Evolutionary conservation across 2,797 vertebrate species (phyloP).

Genomic region (Pseudochromis fuscus): DNA sequence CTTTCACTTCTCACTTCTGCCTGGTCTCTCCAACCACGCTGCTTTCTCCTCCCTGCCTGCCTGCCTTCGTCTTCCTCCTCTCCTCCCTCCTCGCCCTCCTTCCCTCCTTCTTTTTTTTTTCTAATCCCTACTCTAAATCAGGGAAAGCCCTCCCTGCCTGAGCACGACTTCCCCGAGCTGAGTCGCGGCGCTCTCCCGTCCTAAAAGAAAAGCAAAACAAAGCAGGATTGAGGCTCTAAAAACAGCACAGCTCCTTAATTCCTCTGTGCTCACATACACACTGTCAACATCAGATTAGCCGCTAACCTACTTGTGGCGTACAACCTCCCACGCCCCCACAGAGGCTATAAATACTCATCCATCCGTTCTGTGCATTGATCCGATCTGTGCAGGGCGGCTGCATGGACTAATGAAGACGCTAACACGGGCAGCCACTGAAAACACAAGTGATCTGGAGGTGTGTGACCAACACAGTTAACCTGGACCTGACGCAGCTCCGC

Average conservation of each 20-base stretch:
- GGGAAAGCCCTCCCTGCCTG: conserved; percentile 81
- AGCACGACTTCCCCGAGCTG: conserved; percentile 57
- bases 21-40: conserved; percentile 61
- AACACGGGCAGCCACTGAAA: conserved; percentile 15
- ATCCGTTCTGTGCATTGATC: conserved; percentile 67
- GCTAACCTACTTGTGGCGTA: conserved; percentile 77
- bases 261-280: conserved; percentile 44
- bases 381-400: conserved; percentile 40
- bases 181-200: conserved; percentile 17
- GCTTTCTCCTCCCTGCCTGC: conserved; percentile 58
- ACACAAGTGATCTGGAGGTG: conserved; percentile 6
- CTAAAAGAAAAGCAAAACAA: conserved; percentile 61
- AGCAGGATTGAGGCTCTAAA: conserved; percentile 65
- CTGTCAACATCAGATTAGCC: conserved; percentile 81
- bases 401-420: conserved; percentile 40
- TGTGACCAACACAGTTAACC: conserved; percentile 16
- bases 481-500: conserved; percentile 13
- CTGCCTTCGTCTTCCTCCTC: conserved; percentile 35
- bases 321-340: conserved; percentile 59
- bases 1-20: conserved; percentile 73
- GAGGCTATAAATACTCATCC: conserved; percentile 80
- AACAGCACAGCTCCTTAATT: conserved; percentile 61
- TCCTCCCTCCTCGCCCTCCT: conserved; percentile 28
- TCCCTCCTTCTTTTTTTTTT: conserved; percentile 33
- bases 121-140: conserved; percentile 74